These are phyloP conservation scores for Emmelina monodactyla DNA, from an alignment of 2,888 invertebrate species.

Conservation along the genomic window DNA sequence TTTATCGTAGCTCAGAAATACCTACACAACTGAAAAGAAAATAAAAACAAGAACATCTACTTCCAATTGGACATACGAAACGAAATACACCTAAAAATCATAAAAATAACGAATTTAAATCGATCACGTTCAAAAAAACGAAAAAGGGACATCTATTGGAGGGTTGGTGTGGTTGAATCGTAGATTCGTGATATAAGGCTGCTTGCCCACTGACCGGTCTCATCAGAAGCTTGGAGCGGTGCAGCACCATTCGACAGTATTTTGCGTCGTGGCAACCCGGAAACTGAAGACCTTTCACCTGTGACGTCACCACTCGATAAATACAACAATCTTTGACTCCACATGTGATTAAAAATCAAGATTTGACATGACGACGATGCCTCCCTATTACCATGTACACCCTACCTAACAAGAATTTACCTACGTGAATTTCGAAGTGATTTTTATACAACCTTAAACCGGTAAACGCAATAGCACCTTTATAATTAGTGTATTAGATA, in stretches of 20 bases:
- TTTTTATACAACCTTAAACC: no score
- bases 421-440: no score
- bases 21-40: no score
- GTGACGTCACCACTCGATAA: constrained; percentile 57
- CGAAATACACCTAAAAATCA: constrained; percentile 22
- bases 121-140: no score
- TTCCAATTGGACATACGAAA: constrained; percentile 15
- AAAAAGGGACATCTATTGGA: no score
- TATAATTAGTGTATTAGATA: constrained; percentile 5
- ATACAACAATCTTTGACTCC: no score
- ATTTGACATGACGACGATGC: no score
- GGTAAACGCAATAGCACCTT: constrained; percentile 1
- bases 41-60: no score
- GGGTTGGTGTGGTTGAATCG: background rate
- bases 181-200: background rate
- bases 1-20: no score
- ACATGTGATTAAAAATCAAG: background rate
- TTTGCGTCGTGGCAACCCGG: constrained; percentile 94
- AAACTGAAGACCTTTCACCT: constrained; percentile 96
- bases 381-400: no score
- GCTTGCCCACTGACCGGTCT: constrained; percentile 89
- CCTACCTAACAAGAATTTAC: no score
- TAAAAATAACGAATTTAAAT: constrained; percentile 28
- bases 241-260: constrained; percentile 95
- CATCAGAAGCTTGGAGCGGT: constrained; percentile 95